These are phyloP conservation scores for Leptodirus hochenwartii DNA, from an alignment of 2,888 invertebrate genomes.

Conservation along the genomic window DNA sequence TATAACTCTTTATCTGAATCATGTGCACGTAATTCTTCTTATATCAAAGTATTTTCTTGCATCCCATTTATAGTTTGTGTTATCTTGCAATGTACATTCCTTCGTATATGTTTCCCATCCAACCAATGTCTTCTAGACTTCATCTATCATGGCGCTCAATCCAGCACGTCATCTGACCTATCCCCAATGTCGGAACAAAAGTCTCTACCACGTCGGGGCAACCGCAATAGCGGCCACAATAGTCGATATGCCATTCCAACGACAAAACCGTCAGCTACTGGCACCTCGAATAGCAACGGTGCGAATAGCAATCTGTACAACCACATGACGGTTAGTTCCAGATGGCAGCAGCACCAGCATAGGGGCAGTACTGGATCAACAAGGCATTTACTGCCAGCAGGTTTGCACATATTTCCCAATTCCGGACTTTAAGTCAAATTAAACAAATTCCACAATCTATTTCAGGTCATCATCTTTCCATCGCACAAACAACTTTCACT, in stretches of 20 bases:
- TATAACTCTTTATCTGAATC: too few species aligned
- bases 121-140: conserved; percentile 43
- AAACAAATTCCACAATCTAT: too few species aligned
- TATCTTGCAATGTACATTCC: too few species aligned
- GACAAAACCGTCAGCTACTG: too few species aligned
- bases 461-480: conserved; percentile 40
- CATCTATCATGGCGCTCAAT: conserved; percentile 56
- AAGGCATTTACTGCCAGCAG: conserved; percentile 43
- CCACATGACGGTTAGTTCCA: conserved; percentile 31
- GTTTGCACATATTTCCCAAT: too few species aligned
- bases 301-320: conserved; percentile 29
- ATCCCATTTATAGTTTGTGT: too few species aligned
- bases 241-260: conserved; percentile 35
- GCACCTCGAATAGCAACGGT: conserved; percentile 25
- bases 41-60: too few species aligned
- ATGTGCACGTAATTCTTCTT: too few species aligned
- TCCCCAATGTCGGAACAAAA: conserved; percentile 64
- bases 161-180: conserved; percentile 59
- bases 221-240: too few species aligned
- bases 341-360: conserved; percentile 34
- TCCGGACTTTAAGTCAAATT: too few species aligned
- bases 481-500: conserved; percentile 36
- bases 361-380: conserved; percentile 25
- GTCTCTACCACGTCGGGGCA: conserved; percentile 50
- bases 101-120: too few species aligned